These are phyloP conservation scores for Carcinoscorpius rotundicauda DNA, from an alignment of 1,140 invertebrate species.

Conservation along the genomic window DNA sequence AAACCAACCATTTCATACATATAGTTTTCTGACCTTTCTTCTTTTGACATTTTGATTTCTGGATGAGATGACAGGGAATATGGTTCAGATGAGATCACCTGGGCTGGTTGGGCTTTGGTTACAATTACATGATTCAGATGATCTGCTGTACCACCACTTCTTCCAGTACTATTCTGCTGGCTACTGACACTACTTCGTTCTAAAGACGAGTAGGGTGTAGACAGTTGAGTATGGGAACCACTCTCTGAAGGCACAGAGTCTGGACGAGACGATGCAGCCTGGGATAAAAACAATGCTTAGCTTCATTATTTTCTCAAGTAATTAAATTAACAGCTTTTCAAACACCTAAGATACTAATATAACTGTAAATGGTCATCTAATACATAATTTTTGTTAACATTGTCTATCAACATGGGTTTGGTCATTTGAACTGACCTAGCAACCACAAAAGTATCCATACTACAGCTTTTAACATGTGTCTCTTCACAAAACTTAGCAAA, in stretches of 20 bases:
- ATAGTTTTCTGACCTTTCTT: background rate
- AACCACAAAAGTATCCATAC: too few species aligned
- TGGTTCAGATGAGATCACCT: conserved; percentile 48
- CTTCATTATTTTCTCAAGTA: background rate
- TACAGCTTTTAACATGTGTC: too few species aligned
- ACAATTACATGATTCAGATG: conserved; percentile 45
- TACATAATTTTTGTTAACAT: too few species aligned
- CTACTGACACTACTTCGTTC: conserved; percentile 17
- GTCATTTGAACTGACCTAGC: too few species aligned
- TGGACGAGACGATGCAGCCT: conserved; percentile 15
- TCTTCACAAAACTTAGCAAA: too few species aligned
- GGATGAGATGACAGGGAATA: conserved; percentile 28
- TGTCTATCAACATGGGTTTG: too few species aligned
- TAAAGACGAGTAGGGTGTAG: conserved; percentile 23
- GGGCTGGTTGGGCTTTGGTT: conserved; percentile 54
- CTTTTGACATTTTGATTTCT: background rate
- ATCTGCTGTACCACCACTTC: background rate
- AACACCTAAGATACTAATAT: background rate
- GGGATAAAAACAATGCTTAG: background rate
- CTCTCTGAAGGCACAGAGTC: conserved; percentile 9
- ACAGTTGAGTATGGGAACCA: conserved; percentile 14
- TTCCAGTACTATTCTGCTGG: background rate
- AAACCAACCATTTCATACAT: too few species aligned
- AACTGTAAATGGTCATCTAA: too few species aligned
- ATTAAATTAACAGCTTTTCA: background rate